Evolutionary conservation across 2,797 vertebrate genomes (phyloP), one percentile per base, ranked within the genome.

Genomic region (Peromyscus aztecus): DNA sequence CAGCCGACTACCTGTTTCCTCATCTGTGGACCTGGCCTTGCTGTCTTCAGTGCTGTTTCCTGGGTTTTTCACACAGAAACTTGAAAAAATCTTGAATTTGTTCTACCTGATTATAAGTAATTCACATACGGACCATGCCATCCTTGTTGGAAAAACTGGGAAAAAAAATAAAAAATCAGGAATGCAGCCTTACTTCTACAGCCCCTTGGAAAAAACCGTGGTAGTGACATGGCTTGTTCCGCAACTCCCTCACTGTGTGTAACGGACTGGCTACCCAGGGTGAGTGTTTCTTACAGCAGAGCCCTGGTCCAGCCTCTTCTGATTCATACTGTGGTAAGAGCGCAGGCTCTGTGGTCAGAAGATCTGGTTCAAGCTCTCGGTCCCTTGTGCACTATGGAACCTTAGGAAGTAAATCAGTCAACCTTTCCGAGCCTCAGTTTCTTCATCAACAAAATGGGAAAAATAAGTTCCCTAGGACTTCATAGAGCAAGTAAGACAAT

Each of bases 371-470:
- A 63, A 80, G 77, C 75, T 73, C 52, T 19, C 21, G 9, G 34
- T 73, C 81, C 29, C 24, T 76, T 77, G 89, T 4, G 8, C 63
- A 40, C 19, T 34, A 12, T 34, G 9, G 37, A 49, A 89, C 1
- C 12, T 88, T 63, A 71, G 0, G 43, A 85, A 92, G 59, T 73
- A 34, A 81, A 31, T 40, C 89, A 90, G 21, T 90, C 75, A 96
- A 40, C 34, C 43, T 71, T 52, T 63, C 52, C 14, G 61, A 96
- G 67, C n/a, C 57, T 78, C 49, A 8, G 12, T 85, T 93, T 96
- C 87, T 86, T 92, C 71, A 93, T 65, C 61, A 69, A 90, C n/a
- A 93, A 96, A 93, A 83, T 63, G 14, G 69, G 65, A 61, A 81
- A 94, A 82, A 46, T 37, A 67, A 80, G 61, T 67, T 92, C 83